Evolutionary conservation across 2,888 invertebrate genomes (phyloP).

Genomic region (Nipponacmea schrenckii): DNA sequence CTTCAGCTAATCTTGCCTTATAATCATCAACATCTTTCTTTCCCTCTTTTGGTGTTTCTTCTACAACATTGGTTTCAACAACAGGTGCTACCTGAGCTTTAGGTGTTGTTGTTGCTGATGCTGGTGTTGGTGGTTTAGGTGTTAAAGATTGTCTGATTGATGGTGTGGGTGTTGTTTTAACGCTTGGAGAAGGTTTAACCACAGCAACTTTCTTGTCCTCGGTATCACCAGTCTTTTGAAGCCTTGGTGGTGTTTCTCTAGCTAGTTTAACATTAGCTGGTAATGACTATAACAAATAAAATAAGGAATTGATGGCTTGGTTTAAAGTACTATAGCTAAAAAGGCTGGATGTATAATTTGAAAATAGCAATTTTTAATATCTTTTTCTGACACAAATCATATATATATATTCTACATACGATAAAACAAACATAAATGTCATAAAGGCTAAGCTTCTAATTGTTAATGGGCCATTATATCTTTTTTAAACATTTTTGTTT

Average conservation of each 20-base stretch:
- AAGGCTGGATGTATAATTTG: no score
- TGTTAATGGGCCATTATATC: no score
- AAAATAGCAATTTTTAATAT: no score
- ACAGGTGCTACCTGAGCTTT: conserved; percentile 16
- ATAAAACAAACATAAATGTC: no score
- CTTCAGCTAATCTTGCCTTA: conserved; percentile 91
- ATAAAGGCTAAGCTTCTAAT: no score
- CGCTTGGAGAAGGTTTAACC: conserved; percentile 10
- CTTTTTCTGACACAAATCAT: no score
- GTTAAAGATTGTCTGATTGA: conserved; percentile 14
- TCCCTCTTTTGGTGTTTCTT: conserved; percentile 26
- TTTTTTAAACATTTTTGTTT: no score
- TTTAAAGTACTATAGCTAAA: no score
- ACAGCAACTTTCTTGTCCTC: conserved; percentile 8
- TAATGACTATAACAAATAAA: background rate
- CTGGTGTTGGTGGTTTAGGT: conserved; percentile 9
- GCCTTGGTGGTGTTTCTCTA: conserved; percentile 3
- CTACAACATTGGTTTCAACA: conserved; percentile 19
- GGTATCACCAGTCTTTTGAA: background rate
- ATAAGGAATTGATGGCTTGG: no score
- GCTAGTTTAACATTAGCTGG: background rate
- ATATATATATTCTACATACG: no score
- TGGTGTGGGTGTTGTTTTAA: conserved; percentile 11
- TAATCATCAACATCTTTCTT: conserved; percentile 77
- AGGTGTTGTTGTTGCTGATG: conserved; percentile 21